Evolutionary conservation across 2,113 vertebrate species (phyloP).

Genomic region (Neoarius graeffei): DNA sequence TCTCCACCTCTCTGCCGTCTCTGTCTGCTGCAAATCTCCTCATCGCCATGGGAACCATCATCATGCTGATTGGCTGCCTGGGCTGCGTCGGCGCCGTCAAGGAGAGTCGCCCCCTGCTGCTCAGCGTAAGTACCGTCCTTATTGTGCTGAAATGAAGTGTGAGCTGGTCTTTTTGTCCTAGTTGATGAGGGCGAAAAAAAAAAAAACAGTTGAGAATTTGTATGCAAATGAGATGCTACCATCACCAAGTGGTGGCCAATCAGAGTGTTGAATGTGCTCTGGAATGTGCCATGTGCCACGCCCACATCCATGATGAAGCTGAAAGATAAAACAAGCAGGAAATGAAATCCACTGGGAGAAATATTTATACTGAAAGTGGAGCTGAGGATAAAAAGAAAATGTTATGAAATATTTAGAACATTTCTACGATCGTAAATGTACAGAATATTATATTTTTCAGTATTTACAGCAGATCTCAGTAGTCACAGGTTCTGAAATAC

Average conservation of each 20-base stretch:
- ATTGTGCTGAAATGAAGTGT: neutral
- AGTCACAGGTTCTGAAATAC: neutral
- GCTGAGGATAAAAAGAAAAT: neutral
- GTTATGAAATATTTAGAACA: too few relatives aligned
- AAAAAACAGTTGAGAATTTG: neutral
- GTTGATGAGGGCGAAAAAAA: neutral
- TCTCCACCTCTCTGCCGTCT: slow-evolving; percentile 92
- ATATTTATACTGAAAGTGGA: neutral
- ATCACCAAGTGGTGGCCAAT: neutral
- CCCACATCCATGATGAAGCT: neutral
- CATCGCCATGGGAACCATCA: slow-evolving; percentile 86
- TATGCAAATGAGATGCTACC: neutral
- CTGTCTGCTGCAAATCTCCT: slow-evolving; percentile 96
- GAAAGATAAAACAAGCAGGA: neutral
- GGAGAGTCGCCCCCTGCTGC: slow-evolving; percentile 90
- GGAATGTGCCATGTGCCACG: neutral
- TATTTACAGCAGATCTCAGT: neutral
- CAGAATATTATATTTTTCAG: neutral
- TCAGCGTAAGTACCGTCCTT: slow-evolving; percentile 81
- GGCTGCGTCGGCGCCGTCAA: slow-evolving; percentile 96
- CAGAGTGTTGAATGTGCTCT: neutral
- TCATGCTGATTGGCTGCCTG: slow-evolving; percentile 97
- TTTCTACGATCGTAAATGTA: neutral
- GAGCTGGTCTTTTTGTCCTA: neutral
- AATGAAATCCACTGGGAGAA: neutral